These are phyloP conservation scores for Sebastes taczanowskii DNA, from an alignment of 2,797 vertebrate genomes.

Conservation along the genomic window DNA sequence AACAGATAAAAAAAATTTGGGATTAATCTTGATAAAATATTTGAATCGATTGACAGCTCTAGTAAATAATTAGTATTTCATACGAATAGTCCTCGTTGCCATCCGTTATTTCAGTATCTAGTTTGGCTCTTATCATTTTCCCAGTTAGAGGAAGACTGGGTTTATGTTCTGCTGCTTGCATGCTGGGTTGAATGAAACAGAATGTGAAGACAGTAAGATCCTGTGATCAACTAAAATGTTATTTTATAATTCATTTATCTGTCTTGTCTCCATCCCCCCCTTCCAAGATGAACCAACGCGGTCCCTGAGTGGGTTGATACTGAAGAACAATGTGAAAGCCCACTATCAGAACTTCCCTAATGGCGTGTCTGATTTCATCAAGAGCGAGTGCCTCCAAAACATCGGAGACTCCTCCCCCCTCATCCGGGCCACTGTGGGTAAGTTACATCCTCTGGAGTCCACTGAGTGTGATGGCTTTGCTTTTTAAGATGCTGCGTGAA, in stretches of 20 bases:
- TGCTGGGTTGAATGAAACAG: background rate
- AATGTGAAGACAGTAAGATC: background rate
- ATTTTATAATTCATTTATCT: background rate
- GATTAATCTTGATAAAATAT: too few species aligned
- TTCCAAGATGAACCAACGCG: constrained; percentile 93
- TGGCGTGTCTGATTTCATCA: constrained; percentile 96
- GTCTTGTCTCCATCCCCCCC: constrained; percentile 16
- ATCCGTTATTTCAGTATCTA: background rate
- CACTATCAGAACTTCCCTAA: constrained; percentile 98
- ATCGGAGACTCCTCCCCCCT: constrained; percentile 96
- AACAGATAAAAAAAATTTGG: too few species aligned
- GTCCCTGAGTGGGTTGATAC: constrained; percentile 96
- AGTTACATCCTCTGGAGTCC: constrained; percentile 63
- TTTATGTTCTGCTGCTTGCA: background rate
- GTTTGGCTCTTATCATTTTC: background rate
- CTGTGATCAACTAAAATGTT: background rate
- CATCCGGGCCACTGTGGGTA: constrained; percentile 97
- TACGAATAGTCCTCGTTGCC: background rate
- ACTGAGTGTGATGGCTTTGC: background rate
- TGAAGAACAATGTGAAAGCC: constrained; percentile 99
- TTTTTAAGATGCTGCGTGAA: background rate
- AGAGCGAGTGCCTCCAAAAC: constrained; percentile 95
- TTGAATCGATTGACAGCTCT: too few species aligned
- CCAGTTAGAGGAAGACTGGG: background rate
- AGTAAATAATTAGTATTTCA: background rate